Base-by-base conservation (phyloP, 2,797 vertebrate species). In the Etheostoma nigrum region DNA sequence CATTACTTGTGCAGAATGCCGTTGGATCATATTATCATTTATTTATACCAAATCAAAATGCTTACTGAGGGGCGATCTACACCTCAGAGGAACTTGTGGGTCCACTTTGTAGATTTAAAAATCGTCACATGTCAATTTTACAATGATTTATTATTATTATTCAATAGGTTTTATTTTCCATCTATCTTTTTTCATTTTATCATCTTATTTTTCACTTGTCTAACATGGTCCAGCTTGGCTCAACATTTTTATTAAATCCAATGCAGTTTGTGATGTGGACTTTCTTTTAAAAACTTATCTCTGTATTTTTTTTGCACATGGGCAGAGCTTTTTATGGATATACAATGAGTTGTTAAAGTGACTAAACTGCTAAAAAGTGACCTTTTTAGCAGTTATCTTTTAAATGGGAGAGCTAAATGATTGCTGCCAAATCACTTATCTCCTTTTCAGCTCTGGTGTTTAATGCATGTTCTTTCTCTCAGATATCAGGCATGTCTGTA, bases 401-500 rank as follows among this genome's bases (percentile, higher is more conserved):
- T 42, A 25, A 62, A 73, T 33, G 6, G 18, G n/a, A 53, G 19
- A 44, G 14, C 12, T 6, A 3, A 57, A 14, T 5, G 30, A 40
- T 12, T 67, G 49, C 8, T 14, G 2, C 19, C 33, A 12, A 27
- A 6, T 54, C 40, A 11, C n/a, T 36, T 6, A 21, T 48, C 14
- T 47, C 54, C 0, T 15, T 25, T 18, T 23, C 23, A 53, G 3
- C n/a, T 75, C 54, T 66, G 10, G 2, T 19, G 7, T 40, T 27
- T 27, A 47, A 64, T 27, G 1, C 18, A 2, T 67, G 51, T 42
- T n/a, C 42, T 59, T 25, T 68, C 44, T 33, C 84, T 77, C 89
- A 99, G 98, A 89, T 99, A 95, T 86, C 98, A 99, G 91, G 96
- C 95, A 72, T 95, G 94, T 77, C 82, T 99, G 70, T 99, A 99